Conservation (phyloP, 2,113 vertebrate genomes). For the Mungos mungo region DNA sequence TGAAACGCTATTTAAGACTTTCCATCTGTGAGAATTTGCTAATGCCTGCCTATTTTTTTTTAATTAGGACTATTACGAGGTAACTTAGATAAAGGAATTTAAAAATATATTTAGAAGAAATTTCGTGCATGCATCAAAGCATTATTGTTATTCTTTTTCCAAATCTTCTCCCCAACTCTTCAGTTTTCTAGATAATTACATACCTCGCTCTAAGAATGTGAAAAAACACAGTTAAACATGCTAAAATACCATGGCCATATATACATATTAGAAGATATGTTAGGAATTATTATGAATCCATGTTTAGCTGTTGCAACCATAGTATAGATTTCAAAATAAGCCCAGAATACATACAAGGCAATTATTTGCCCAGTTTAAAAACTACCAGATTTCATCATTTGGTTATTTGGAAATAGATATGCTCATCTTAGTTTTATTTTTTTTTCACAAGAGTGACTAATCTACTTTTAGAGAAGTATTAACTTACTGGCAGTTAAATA, state of each 20-base stretch:
- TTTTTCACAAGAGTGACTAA: background rate
- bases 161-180: background rate
- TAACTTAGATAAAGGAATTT: background rate
- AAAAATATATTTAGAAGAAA: background rate
- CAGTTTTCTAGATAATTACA: background rate
- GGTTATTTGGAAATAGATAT: background rate
- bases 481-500: background rate
- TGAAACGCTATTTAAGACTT: background rate
- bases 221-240: background rate
- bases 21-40: background rate
- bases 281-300: background rate
- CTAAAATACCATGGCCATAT: background rate
- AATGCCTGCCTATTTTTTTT: background rate
- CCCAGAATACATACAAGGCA: background rate
- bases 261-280: background rate
- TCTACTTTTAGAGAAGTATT: background rate
- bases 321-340: background rate
- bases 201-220: background rate
- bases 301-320: background rate
- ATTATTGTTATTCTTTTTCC: background rate
- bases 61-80: background rate
- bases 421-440: background rate
- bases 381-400: background rate
- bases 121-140: background rate
- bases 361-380: background rate